These are phyloP conservation scores for Amblyornis subalaris DNA, from an alignment of 2,113 vertebrate genomes.

Conservation along the genomic window DNA sequence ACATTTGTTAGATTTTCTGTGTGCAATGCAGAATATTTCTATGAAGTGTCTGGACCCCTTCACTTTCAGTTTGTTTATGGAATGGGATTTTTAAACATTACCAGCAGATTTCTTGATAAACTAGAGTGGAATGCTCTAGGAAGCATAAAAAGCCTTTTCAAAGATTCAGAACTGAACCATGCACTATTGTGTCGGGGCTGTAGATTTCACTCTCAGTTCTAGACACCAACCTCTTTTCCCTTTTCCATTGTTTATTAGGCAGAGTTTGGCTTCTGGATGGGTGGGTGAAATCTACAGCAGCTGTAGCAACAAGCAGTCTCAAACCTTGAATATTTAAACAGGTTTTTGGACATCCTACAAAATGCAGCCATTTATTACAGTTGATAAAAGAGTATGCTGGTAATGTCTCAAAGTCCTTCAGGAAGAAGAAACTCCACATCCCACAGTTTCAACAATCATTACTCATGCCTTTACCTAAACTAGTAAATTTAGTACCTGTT, in stretches of 20 bases:
- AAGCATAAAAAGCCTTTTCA: slow-evolving; percentile 35
- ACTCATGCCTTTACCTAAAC: not conserved
- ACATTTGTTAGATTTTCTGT: not conserved
- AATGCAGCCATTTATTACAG: slow-evolving; percentile 35
- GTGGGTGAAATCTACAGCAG: slow-evolving; percentile 15
- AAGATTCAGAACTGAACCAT: slow-evolving; percentile 4
- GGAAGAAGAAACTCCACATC: not conserved
- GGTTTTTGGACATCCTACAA: not conserved
- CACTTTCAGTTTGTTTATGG: slow-evolving; percentile 18
- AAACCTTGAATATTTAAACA: slow-evolving; percentile 33
- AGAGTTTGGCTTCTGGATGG: not conserved
- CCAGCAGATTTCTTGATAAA: slow-evolving; percentile 4
- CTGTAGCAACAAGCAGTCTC: not conserved
- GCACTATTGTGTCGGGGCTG: not conserved
- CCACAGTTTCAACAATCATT: slow-evolving; percentile 8
- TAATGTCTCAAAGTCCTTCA: not conserved
- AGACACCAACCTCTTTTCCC: not conserved
- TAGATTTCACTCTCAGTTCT: slow-evolving; percentile 28
- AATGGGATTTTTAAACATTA: slow-evolving; percentile 26
- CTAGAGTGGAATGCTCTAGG: not conserved
- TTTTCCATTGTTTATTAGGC: slow-evolving; percentile 1
- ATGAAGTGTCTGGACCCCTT: not conserved
- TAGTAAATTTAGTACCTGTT: not conserved
- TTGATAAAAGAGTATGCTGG: slow-evolving; percentile 4
- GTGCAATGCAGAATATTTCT: not conserved